Evolutionary conservation across 2,888 invertebrate species (phyloP), one percentile per base, ranked within the genome.

Genomic region (Drosophila anomalata): DNA sequence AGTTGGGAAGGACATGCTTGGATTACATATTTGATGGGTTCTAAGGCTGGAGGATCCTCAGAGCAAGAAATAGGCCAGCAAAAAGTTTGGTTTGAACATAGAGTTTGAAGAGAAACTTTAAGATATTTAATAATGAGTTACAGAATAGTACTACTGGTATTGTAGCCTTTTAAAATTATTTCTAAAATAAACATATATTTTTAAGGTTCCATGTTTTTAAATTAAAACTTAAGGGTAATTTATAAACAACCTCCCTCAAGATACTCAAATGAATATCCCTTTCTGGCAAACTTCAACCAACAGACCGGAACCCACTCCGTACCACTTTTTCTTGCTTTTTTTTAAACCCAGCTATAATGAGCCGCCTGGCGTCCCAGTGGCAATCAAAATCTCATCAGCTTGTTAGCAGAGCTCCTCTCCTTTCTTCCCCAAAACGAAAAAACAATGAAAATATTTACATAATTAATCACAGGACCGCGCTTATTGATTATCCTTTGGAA

Each of bases 371-470:
- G 33, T 61, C 69, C 69, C 62, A 71, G 29, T 46, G 54, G 70
- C 62, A 84, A 87, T 87, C 81, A 83, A 87, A 87, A 71, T 73
- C 77, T 65, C 83, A 87, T 81, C 87, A 87, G 67, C 55, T 61
- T 67, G 75, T 73, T 73, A 69, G 57, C 52, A 20, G 47, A 39
- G 65, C 7, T n/a, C 11, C 12, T 20, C 42, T 17, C 29, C 12
- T 55, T 11, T 20, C 9, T 14, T 54, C 55, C 14, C 52, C 12
- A 31, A 12, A 11, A 20, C 5, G 5, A 17, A 26, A 65, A 51
- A 58, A 62, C 58, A 68, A 68, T 63, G 60, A 69, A 57, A 59
- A 51, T 50, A 68, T 70, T 73, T 75, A 56, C 80, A 72, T 87
- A 86, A 82, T 87, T 83, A 82, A 82, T 86, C 80, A 76, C 55